Percentiles rank a stretch among this genome's conserved stretches.
These are phyloP conservation scores for Rhysida immarginata DNA, from an alignment of 1,140 invertebrate genomes.

Conservation along the genomic window DNA sequence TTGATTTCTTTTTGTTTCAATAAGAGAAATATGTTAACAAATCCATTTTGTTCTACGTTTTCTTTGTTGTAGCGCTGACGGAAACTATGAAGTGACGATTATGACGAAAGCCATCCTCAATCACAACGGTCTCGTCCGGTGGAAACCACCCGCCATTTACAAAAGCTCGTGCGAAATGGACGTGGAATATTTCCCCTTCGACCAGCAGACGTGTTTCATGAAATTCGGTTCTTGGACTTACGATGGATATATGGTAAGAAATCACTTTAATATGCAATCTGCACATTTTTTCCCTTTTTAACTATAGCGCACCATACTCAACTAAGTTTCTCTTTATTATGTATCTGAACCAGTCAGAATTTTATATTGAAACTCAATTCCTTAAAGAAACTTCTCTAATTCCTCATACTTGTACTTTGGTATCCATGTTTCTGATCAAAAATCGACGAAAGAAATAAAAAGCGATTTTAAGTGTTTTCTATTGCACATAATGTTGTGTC, in stretches of 20 bases:
- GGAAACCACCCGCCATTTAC: slow-evolving; percentile 89
- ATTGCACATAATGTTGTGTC: too few relatives aligned
- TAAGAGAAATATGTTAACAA: neutral
- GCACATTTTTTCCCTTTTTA: too few relatives aligned
- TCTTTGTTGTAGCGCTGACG: slow-evolving; percentile 62
- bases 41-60: slow-evolving; percentile 22
- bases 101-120: slow-evolving; percentile 93
- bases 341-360: too few relatives aligned
- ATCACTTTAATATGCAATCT: too few relatives aligned
- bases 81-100: slow-evolving; percentile 92
- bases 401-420: too few relatives aligned
- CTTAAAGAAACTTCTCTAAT: too few relatives aligned
- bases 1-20: slow-evolving; percentile 10
- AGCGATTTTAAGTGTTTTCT: too few relatives aligned
- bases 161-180: slow-evolving; percentile 97
- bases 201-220: slow-evolving; percentile 90
- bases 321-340: too few relatives aligned
- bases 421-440: too few relatives aligned
- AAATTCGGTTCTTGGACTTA: slow-evolving; percentile 98
- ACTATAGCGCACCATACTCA: too few relatives aligned
- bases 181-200: slow-evolving; percentile 88
- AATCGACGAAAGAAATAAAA: too few relatives aligned
- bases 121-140: slow-evolving; percentile 71
- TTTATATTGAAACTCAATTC: too few relatives aligned
- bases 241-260: slow-evolving; percentile 78